phyloP scores from a whole-genome alignment of 2,888 invertebrate genomes.

The Pyrrhosoma nymphula region DNA sequence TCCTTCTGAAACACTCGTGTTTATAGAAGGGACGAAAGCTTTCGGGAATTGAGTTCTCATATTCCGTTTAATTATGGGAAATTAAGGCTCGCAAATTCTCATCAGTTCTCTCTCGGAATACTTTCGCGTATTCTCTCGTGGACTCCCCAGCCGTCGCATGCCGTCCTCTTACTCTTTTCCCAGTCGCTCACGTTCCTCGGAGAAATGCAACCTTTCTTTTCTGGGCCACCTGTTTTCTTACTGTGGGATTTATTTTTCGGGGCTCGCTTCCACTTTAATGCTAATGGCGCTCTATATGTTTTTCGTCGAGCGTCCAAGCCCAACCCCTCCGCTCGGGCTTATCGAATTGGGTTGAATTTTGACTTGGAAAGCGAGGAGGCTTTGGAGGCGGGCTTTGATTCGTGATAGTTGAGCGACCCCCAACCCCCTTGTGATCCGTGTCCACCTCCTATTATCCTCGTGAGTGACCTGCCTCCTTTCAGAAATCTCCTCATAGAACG shows the following conservation, averaged over 20 bases:
- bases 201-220: neutral
- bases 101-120: neutral
- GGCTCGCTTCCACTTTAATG: constrained; percentile 9
- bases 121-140: neutral
- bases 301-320: neutral
- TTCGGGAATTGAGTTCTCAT: neutral
- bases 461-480: neutral
- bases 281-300: neutral
- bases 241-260: constrained; percentile 16
- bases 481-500: too few species aligned
- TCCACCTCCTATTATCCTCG: neutral
- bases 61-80: neutral
- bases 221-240: constrained; percentile 23
- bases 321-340: neutral
- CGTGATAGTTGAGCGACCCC: neutral
- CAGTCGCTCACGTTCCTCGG: neutral
- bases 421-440: too few species aligned
- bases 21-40: neutral
- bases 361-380: neutral
- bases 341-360: constrained; percentile 12
- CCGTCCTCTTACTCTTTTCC: neutral
- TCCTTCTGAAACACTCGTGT: too few species aligned
- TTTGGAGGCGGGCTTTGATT: neutral
- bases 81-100: neutral
- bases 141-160: neutral